A percentile compares a stretch with the other conserved stretches of the same genome.
phyloP scores from a whole-genome alignment of 2,113 vertebrate genomes.

The Bos javanicus region DNA sequence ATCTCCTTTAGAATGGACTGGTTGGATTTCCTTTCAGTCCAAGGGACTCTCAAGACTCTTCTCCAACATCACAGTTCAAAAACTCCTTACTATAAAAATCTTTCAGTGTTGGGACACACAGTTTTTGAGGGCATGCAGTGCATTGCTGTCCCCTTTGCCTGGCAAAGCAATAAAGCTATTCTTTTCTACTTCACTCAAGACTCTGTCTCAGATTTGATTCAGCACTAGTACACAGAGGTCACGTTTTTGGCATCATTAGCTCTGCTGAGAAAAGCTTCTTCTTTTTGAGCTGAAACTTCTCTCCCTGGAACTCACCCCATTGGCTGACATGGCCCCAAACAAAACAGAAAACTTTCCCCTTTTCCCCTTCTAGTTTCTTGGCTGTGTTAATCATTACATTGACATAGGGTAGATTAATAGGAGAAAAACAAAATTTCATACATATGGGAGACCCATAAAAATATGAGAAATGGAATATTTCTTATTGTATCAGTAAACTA shows the following conservation, averaged over 20 bases:
- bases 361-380: not conserved
- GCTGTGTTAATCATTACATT: not conserved
- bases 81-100: not conserved
- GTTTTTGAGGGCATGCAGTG: not conserved
- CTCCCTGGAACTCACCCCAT: not conserved
- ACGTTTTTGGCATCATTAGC: not conserved
- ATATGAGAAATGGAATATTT: not conserved
- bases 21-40: no score
- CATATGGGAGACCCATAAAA: not conserved
- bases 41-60: no score
- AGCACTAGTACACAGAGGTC: not conserved
- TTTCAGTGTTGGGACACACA: not conserved
- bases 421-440: not conserved
- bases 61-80: no score
- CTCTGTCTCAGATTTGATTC: not conserved
- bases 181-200: not conserved
- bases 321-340: not conserved
- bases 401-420: not conserved
- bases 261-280: not conserved
- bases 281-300: not conserved
- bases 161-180: not conserved
- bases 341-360: not conserved
- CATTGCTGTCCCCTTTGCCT: not conserved
- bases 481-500: not conserved
- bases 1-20: no score